A percentile compares a stretch with the other conserved stretches of the same genome.
These are phyloP conservation scores for Strix aluco DNA, from an alignment of 2,113 vertebrate genomes.

Conservation along the genomic window DNA sequence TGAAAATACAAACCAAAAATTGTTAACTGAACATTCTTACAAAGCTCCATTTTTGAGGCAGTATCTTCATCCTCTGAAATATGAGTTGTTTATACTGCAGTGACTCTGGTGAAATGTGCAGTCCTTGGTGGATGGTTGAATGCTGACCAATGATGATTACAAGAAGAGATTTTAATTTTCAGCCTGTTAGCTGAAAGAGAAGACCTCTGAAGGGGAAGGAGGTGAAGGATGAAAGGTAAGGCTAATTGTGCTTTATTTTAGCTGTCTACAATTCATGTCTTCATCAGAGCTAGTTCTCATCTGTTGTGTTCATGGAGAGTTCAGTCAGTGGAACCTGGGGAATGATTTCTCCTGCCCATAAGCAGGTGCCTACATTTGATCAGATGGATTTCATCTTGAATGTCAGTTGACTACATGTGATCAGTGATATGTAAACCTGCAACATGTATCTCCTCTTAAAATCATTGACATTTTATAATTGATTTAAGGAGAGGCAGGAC, in stretches of 20 bases:
- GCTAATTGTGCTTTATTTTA: not conserved
- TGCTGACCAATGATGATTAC: not conserved
- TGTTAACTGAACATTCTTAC: not conserved
- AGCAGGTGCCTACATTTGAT: not conserved
- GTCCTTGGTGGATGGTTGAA: not conserved
- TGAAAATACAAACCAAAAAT: slow-evolving; percentile 14
- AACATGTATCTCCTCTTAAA: not conserved
- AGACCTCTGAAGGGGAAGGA: not conserved
- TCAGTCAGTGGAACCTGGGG: not conserved
- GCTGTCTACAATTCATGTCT: not conserved
- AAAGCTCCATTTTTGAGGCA: not conserved
- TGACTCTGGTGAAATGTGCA: not conserved
- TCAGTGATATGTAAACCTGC: not conserved
- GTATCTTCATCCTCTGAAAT: not conserved
- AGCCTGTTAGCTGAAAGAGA: not conserved
- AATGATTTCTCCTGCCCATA: not conserved
- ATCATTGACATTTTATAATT: not conserved
- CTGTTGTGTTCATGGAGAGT: not conserved
- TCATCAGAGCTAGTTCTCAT: not conserved
- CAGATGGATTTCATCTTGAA: not conserved
- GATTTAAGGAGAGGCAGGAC: not conserved
- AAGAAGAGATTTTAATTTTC: not conserved
- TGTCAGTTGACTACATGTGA: accelerated
- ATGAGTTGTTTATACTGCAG: not conserved
- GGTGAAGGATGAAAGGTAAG: not conserved